Base-by-base conservation (phyloP, 2,113 vertebrate genomes). In the Cairina moschata region DNA sequence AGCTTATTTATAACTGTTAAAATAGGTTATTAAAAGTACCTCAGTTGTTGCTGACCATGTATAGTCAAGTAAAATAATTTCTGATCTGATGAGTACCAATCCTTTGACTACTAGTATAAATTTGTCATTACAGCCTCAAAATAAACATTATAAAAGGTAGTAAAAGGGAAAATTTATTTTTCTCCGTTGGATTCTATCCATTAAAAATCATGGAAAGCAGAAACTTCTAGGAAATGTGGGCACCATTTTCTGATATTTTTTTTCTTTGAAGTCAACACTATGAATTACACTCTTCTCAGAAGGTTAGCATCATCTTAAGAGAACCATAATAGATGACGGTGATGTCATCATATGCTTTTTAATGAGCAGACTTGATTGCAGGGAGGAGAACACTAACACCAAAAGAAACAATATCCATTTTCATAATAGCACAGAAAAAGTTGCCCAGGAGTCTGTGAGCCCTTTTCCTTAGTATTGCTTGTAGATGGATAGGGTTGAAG, bases 291-390 rank as follows among this genome's bases (percentile, higher is more conserved):
- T 95, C 59, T 69, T 94, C 80, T 91, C 73, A 54, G 14, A 60
- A 62, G 78, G 84, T 86, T 91, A 94, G 55, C 42, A 68, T 88
- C 22, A 74, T 88, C 17, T 74, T 91, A 86, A 90, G 89, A 92
- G 67, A 82, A 28, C 44, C 20, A 7, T 40, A 77, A 40, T 44
- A 83, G 56, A 72, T 60, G 38, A n/a, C 46, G 36, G 17, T 66
- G 84, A 90, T 94, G 73, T 92, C 96, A 91, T 91, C 79, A 66
- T 28, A 8, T 88, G 52, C 26, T 95, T 88, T 96, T 96, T 83
- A 71, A 21, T 42, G 63, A 54, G 42, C 44, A 68, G 38, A 48
- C 52, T 91, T 55, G 25, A 82, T 86, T 84, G 17, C 38, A 44
- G 52, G 65, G 74, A 83, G 82, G 56, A 66, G 73, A 87, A 56